A percentile compares a stretch with the other conserved stretches of the same genome.
Evolutionary conservation across 2,797 vertebrate genomes (phyloP).

Genomic region (Pseudochirops cupreus): DNA sequence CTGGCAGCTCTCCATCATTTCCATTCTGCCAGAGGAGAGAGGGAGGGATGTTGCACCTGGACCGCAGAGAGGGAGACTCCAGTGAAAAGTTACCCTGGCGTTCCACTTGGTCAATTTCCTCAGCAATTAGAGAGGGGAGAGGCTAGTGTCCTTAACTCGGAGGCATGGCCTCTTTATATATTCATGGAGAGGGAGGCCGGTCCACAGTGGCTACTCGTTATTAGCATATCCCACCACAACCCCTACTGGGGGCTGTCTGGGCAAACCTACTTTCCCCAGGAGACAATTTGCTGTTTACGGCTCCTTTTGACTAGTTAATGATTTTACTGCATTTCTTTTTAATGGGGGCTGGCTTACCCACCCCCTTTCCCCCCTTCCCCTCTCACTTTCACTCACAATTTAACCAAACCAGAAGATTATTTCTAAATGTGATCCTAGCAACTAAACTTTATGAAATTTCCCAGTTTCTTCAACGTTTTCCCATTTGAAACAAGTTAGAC

Average conservation of each 20-base stretch:
- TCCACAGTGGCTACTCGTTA: constrained; percentile 90
- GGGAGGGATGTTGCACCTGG: constrained; percentile 39
- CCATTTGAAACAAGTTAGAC: neutral
- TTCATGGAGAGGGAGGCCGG: constrained; percentile 89
- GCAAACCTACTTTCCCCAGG: constrained; percentile 83
- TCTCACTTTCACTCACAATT: neutral
- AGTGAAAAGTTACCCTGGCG: constrained; percentile 49
- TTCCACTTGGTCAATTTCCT: constrained; percentile 68
- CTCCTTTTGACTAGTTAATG: constrained; percentile 70
- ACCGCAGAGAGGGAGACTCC: constrained; percentile 36
- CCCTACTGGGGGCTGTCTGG: constrained; percentile 85
- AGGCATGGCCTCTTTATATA: constrained; percentile 91
- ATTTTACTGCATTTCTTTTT: constrained; percentile 61
- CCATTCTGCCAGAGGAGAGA: constrained; percentile 85
- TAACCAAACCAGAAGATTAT: neutral
- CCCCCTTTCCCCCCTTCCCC: neutral
- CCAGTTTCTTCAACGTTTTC: neutral
- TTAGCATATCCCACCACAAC: constrained; percentile 91
- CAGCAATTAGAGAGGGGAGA: constrained; percentile 84
- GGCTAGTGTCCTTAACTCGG: constrained; percentile 86
- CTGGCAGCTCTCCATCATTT: constrained; percentile 88
- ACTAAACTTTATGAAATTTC: neutral
- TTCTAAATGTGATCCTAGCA: neutral
- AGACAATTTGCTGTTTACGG: constrained; percentile 77
- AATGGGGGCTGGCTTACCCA: neutral